Base-by-base conservation (phyloP, 2,888 invertebrate genomes). In the Aphrophora alni region DNA sequence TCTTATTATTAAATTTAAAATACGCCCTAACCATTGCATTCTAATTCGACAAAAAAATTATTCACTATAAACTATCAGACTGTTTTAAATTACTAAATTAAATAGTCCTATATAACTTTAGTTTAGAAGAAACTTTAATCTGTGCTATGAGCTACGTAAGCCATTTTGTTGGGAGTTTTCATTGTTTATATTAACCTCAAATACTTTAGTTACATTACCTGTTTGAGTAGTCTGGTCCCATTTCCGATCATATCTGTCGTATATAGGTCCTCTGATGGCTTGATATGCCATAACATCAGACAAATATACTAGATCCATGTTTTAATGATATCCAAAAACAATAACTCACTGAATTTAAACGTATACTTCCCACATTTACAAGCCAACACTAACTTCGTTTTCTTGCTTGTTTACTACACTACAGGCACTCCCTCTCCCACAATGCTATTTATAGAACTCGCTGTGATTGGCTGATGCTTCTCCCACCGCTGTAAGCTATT, bases 281-380 rank as follows among this genome's bases (percentile, higher is more conserved):
- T 90, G 90, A 85, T 89, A 91, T 21, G 90, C 88, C 85, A 91
- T 87, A 59, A 90, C 88, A 85, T 91, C 91, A 69, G 91, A 90
- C 85, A 90, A 88, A 86, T 90, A 91, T 82, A 90, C 88, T 78
- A 91, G 89, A 88, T 91, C 91, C 91, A 91, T 91, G 69, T 21
- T 59, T 10, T 59, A 59, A 5, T 21, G 14, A 21, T 59, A 59
- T 59, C 14, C n/a, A n/a, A 59, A 59, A 59, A 3, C 21, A 59
- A 1, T 21, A 59, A 59, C n/a, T n/a, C 5, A 21, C 59, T 59
- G n/a, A n/a, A 59, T 12, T 44, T 17, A 17, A 21, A 59, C 21
- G 14, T 4, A 4, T 21, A 59, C n/a, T 21, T 59, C 59, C 59
- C 12, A n/a, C 59, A 59, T 59, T 59, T 59, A 59, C 21, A 21